Percentiles rank a stretch among this genome's conserved stretches.
These are phyloP conservation scores for Pituophis catenifer DNA, from an alignment of 2,113 vertebrate genomes.

Conservation along the genomic window DNA sequence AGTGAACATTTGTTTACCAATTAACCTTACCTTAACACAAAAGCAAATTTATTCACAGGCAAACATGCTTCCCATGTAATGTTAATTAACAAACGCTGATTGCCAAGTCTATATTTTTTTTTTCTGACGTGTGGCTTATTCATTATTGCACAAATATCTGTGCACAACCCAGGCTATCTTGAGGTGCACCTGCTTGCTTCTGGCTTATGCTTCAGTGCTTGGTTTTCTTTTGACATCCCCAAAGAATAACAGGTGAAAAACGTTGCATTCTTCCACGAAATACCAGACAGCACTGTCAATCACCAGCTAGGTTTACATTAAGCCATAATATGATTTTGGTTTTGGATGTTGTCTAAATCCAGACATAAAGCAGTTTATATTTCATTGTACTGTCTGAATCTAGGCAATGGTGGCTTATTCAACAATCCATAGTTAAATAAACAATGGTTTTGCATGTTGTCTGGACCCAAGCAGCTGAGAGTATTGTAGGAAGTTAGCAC, in stretches of 20 bases:
- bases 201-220: fast-evolving
- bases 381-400: background rate
- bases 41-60: constrained; percentile 36
- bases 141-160: background rate
- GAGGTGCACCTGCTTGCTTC: background rate
- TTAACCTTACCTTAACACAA: constrained; percentile 50
- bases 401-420: background rate
- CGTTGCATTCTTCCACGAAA: background rate
- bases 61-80: constrained; percentile 38
- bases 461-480: background rate
- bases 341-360: background rate
- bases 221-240: background rate
- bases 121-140: constrained; percentile 20
- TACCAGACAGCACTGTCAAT: background rate
- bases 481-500: background rate
- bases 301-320: background rate
- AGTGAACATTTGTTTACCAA: constrained; percentile 24
- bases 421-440: background rate
- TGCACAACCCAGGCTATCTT: background rate
- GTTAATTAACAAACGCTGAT: constrained; percentile 27
- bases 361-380: background rate
- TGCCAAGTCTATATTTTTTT: background rate
- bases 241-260: background rate
- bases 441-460: background rate
- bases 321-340: background rate